phyloP scores from a whole-genome alignment of 2,888 invertebrate species.

The Lathronympha strigana region DNA sequence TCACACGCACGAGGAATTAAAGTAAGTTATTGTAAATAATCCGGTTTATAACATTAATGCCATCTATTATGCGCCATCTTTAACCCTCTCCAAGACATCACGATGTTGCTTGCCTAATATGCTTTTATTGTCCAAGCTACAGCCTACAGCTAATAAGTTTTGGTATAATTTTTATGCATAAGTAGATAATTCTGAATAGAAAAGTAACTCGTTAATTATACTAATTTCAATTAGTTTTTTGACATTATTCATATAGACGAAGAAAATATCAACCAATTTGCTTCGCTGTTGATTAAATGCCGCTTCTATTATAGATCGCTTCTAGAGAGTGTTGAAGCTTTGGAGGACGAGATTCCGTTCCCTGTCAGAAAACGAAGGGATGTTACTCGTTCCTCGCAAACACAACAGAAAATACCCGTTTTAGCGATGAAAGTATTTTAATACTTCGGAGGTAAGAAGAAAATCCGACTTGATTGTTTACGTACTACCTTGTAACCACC shows the following conservation, averaged over 20 bases:
- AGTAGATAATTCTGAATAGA: no score
- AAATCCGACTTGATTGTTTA: neutral
- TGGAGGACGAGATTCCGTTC: constrained; percentile 38
- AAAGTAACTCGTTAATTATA: no score
- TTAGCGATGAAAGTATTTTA: constrained; percentile 35
- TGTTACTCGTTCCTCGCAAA: constrained; percentile 23
- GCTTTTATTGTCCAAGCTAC: no score
- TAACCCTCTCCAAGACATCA: no score
- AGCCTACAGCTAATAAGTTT: no score
- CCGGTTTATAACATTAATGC: no score
- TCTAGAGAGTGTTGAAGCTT: constrained; percentile 38
- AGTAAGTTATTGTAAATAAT: constrained; percentile 53
- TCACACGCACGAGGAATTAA: constrained; percentile 64
- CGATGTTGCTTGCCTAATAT: no score
- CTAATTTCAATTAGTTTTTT: no score
- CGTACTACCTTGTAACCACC: neutral
- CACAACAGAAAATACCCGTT: constrained; percentile 11
- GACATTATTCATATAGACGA: no score
- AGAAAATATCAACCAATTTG: no score
- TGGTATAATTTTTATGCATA: no score
- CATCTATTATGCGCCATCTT: no score
- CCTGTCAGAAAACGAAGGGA: constrained; percentile 35
- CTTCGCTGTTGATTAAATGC: constrained; percentile 6
- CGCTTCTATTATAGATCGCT: constrained; percentile 40
- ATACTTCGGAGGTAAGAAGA: constrained; percentile 21